Conservation (phyloP, 2,888 invertebrate genomes). For the Catocala nupta region DNA sequence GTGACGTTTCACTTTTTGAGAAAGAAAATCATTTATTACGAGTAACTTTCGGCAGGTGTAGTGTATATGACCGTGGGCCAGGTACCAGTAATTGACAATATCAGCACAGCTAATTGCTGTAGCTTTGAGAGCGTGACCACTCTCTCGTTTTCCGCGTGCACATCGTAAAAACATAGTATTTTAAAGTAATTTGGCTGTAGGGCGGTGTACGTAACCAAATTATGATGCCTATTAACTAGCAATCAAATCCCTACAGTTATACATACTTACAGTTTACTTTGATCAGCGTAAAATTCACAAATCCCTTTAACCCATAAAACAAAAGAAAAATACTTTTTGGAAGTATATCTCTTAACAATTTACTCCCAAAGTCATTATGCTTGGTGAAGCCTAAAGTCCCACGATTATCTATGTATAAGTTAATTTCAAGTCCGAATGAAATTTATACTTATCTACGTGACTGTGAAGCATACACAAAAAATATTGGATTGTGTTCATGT, state of each 20-base stretch:
- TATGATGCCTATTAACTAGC: neutral
- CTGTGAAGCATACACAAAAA: too few relatives aligned
- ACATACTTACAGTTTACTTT: too few relatives aligned
- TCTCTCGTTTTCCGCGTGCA: slow-evolving; percentile 65
- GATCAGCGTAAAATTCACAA: too few relatives aligned
- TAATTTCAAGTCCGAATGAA: too few relatives aligned
- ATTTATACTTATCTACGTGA: too few relatives aligned
- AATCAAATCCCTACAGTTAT: neutral
- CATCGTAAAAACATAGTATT: slow-evolving; percentile 35
- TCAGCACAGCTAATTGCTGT: slow-evolving; percentile 65
- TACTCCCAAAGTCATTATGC: too few relatives aligned
- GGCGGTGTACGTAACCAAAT: slow-evolving; percentile 22
- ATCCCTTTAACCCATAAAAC: too few relatives aligned
- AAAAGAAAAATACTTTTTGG: too few relatives aligned
- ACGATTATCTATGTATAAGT: too few relatives aligned
- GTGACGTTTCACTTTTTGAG: slow-evolving; percentile 38
- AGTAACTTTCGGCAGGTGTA: slow-evolving; percentile 21
- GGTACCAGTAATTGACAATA: slow-evolving; percentile 65
- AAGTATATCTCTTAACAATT: too few relatives aligned
- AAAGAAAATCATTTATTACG: slow-evolving; percentile 5
- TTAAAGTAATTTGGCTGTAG: slow-evolving; percentile 37
- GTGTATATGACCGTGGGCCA: neutral
- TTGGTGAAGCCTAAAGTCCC: too few relatives aligned
- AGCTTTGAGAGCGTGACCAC: slow-evolving; percentile 72
- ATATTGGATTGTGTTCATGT: too few relatives aligned